Percentiles rank a stretch among this genome's conserved stretches.
phyloP scores from a whole-genome alignment of 2,888 invertebrate species.

The Oegoconia quadripuncta region DNA sequence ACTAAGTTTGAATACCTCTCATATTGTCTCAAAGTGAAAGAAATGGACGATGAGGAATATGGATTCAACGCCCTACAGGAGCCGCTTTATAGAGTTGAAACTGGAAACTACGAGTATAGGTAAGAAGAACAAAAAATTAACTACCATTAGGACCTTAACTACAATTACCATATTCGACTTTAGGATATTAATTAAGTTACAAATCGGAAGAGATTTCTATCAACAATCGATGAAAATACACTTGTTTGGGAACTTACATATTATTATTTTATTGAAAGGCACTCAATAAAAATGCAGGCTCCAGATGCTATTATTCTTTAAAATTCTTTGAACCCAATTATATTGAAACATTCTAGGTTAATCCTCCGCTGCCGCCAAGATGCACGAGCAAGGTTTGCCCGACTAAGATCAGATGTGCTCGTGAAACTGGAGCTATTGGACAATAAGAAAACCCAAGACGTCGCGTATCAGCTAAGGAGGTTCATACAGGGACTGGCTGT shows the following conservation, averaged over 20 bases:
- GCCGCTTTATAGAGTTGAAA: conserved; percentile 97
- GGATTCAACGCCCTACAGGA: conserved; percentile 96
- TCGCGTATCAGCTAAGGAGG: conserved; percentile 90
- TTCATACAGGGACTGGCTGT: conserved; percentile 91
- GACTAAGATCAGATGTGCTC: conserved; percentile 92
- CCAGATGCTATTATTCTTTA: no score
- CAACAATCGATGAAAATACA: no score
- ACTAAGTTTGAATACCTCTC: conserved; percentile 99
- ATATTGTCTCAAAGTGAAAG: conserved; percentile 99
- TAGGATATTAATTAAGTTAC: no score
- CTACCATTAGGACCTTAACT: no score
- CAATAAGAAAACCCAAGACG: conserved; percentile 98
- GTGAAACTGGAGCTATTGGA: conserved; percentile 98
- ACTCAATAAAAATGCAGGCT: no score
- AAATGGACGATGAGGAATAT: conserved; percentile 99
- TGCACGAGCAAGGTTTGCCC: conserved; percentile 91
- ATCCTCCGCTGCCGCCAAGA: conserved; percentile 97
- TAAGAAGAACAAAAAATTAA: conserved; percentile 34
- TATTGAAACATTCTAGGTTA: no score
- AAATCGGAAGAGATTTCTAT: no score
- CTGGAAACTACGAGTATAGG: conserved; percentile 99
- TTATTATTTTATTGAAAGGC: no score
- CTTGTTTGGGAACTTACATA: no score
- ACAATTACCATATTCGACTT: no score
- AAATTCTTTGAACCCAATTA: no score